These are phyloP conservation scores for Acropora tenuis DNA, from an alignment of 64 coral and sea anemone species.

Conservation along the genomic window DNA sequence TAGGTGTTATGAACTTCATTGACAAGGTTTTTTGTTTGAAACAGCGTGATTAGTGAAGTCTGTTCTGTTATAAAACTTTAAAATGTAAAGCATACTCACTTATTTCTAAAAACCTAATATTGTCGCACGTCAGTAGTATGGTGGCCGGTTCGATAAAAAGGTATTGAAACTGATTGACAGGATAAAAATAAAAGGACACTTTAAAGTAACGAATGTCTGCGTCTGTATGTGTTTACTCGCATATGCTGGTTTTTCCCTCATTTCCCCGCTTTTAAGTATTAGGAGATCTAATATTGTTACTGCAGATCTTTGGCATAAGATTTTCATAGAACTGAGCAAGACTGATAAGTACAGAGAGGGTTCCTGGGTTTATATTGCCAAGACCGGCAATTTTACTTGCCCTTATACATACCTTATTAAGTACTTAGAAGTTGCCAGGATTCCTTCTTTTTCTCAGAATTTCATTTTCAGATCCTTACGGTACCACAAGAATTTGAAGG, in stretches of 20 bases:
- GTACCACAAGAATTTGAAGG: not conserved
- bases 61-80: no score
- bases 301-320: not conserved
- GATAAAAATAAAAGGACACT: no score
- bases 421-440: not conserved
- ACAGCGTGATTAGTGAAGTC: not conserved
- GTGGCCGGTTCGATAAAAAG: no score
- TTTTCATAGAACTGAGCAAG: not conserved
- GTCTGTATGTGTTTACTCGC: not conserved
- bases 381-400: not conserved
- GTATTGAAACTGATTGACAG: no score
- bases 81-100: no score
- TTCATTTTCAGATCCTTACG: slow-evolving; percentile 12
- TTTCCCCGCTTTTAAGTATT: not conserved
- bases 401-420: not conserved
- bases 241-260: not conserved
- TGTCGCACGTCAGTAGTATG: no score
- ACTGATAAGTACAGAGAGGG: not conserved
- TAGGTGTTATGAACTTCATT: no score
- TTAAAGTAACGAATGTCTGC: no score
- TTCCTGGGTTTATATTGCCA: slow-evolving; percentile 16
- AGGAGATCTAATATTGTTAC: slow-evolving; percentile 8
- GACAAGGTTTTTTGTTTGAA: no score
- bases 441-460: slow-evolving; percentile 1
- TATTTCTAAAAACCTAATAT: no score